Conservation (phyloP, 2,888 invertebrate genomes). For the Eupelmus urozonus region DNA sequence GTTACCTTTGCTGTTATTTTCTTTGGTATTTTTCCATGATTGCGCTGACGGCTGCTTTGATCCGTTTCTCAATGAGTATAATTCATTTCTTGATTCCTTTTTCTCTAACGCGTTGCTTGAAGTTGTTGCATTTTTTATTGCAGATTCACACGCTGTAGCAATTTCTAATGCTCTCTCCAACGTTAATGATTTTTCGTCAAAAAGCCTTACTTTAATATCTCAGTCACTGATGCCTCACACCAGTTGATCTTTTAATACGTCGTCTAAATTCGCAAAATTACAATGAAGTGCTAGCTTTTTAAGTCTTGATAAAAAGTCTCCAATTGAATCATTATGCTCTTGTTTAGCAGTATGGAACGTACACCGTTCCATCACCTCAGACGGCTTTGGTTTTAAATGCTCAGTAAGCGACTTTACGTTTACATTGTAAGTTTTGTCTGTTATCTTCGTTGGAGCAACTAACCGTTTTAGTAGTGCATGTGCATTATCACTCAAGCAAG, state of each 20-base stretch:
- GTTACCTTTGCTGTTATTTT: neutral
- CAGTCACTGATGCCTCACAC: conserved; percentile 49
- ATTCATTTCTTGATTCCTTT: neutral
- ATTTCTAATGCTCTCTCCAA: conserved; percentile 21
- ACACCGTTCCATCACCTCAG: conserved; percentile 58
- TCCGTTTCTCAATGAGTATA: conserved; percentile 3
- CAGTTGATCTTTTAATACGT: conserved; percentile 59
- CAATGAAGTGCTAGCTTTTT: conserved; percentile 57
- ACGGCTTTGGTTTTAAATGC: conserved; percentile 59
- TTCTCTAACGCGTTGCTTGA: conserved; percentile 12
- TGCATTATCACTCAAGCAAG: conserved; percentile 46
- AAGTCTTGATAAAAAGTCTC: conserved; percentile 54
- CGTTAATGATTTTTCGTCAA: conserved; percentile 17
- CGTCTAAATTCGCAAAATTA: conserved; percentile 56
- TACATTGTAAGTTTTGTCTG: conserved; percentile 48
- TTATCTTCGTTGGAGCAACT: conserved; percentile 59
- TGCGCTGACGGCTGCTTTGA: neutral
- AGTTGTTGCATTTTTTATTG: conserved; percentile 28
- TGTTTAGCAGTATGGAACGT: conserved; percentile 60
- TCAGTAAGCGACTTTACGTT: conserved; percentile 56
- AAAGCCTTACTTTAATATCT: conserved; percentile 2
- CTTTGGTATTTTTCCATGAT: neutral
- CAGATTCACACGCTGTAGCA: conserved; percentile 12
- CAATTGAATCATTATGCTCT: conserved; percentile 52
- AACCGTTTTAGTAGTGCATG: conserved; percentile 53